Percentiles rank a stretch among this genome's conserved stretches.
Evolutionary conservation across 1,140 invertebrate genomes (phyloP).

Genomic region (Drosophila ercepeae): DNA sequence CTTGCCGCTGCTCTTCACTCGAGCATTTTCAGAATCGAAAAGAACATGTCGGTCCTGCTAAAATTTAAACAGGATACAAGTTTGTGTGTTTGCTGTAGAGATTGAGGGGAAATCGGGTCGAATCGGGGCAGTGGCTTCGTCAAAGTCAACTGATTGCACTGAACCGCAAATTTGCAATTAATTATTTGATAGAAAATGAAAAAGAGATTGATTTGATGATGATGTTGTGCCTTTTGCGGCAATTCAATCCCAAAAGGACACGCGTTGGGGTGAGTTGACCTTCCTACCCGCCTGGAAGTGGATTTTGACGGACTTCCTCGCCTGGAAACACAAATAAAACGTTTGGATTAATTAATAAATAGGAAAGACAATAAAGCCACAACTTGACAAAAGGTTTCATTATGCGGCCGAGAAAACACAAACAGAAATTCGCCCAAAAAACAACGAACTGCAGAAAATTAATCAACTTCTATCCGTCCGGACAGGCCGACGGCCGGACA

Average conservation of each 20-base stretch:
- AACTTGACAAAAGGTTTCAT: slow-evolving; percentile 50
- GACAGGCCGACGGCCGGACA: slow-evolving; percentile 1
- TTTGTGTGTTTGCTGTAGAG: background rate
- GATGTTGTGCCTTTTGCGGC: slow-evolving; percentile 28
- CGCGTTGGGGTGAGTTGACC: too few relatives aligned
- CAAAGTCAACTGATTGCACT: slow-evolving; percentile 40
- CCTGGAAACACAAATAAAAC: slow-evolving; percentile 36
- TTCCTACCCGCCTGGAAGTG: background rate
- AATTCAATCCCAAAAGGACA: slow-evolving; percentile 4
- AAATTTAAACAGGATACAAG: background rate
- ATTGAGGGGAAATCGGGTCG: background rate
- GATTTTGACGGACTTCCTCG: slow-evolving; percentile 10
- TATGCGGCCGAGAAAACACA: slow-evolving; percentile 43
- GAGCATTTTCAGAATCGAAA: slow-evolving; percentile 2
- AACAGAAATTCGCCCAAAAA: slow-evolving; percentile 38
- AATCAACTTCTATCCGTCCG: slow-evolving; percentile 59
- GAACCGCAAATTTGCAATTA: slow-evolving; percentile 46
- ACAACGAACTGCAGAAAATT: slow-evolving; percentile 52
- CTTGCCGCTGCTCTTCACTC: slow-evolving; percentile 16
- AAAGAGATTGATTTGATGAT: slow-evolving; percentile 37
- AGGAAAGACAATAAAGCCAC: slow-evolving; percentile 35
- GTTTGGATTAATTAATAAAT: slow-evolving; percentile 69
- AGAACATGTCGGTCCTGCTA: slow-evolving; percentile 1
- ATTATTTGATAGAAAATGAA: slow-evolving; percentile 44
- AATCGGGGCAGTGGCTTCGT: background rate